Base-by-base conservation (phyloP, 1,140 invertebrate genomes). In the Oncopodura yosiiana region DNA sequence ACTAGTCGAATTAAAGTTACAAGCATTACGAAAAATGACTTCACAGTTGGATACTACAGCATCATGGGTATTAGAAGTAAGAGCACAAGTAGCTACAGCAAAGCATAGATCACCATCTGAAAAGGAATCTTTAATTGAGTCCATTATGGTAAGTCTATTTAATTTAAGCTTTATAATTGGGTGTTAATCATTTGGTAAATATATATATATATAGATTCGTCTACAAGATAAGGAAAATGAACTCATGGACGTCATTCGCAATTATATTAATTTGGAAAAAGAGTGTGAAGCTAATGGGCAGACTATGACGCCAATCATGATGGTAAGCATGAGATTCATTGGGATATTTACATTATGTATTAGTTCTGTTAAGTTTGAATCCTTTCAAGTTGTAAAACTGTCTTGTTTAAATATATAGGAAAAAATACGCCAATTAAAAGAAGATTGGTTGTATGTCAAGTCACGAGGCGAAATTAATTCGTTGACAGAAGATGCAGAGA, bases 261-360 rank as follows among this genome's bases (percentile, higher is more conserved):
- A 82, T 70, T 82, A 78, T 68, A 81, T 76, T 34, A 81, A 81
- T 68, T 68, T 82, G 50, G 80, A 78, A 58, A 77, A 77, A 60
- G 76, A 78, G 39, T 49, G 43, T 21, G 46, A 49, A 27, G 37
- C 14, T 11, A 41, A 21, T 18, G 53, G 56, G 16, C 52, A 56
- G 32, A 16, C 29, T 11, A 64, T 64, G 62, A 54, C 56, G 29
- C 62, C 54, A 27, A 21, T 56, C 26, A 63, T 63, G 55, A 52
- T 37, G 41, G 62, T 58, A 58, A 50, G 53, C 43, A n/a, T 6
- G 19, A n/a, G 26, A 11, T 43, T 43, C 11, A 21, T 19, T 24
- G 11, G 5, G 2, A 26, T 24, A 44, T 44, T 44, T 44, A 24
- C 12, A 8, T 14, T 3, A 14, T 27, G 21, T 8, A 26, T 26